A percentile compares a stretch with the other conserved stretches of the same genome.
phyloP scores from a whole-genome alignment of 35 echinoderm and acorn worm species.

The Eucidaris tribuloides region DNA sequence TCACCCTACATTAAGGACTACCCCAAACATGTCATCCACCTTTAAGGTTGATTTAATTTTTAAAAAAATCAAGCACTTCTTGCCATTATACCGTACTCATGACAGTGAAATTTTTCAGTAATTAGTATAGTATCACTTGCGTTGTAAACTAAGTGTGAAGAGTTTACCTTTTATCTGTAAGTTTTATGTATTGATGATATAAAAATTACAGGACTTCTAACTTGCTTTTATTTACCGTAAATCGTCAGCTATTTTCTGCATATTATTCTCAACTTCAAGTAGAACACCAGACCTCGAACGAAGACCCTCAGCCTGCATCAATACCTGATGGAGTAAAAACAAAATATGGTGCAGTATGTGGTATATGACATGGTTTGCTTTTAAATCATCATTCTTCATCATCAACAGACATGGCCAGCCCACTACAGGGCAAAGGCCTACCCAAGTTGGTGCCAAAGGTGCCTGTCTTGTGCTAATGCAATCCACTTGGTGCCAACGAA shows the following conservation, averaged over 20 bases:
- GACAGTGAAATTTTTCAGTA: too few species aligned
- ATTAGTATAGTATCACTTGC: too few species aligned
- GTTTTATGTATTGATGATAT: background rate
- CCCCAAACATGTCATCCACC: too few species aligned
- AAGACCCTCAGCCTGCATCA: conserved; percentile 64
- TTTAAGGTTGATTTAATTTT: too few species aligned
- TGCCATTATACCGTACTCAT: too few species aligned
- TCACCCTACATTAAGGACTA: too few species aligned
- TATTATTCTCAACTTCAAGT: conserved; percentile 71
- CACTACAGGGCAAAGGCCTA: background rate
- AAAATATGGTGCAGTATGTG: background rate
- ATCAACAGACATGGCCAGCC: background rate
- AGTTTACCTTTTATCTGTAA: background rate
- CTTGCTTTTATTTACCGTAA: conserved; percentile 72
- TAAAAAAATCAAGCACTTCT: background rate
- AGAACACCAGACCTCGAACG: conserved; percentile 54
- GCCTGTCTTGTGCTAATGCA: background rate
- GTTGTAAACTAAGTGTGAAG: background rate
- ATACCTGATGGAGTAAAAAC: conserved; percentile 29
- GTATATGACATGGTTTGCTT: too few species aligned
- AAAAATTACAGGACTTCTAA: background rate
- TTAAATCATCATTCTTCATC: background rate
- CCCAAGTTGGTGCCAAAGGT: background rate
- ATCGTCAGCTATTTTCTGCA: conserved; percentile 58
- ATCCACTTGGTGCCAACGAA: background rate